phyloP scores from a whole-genome alignment of 23 tunicate genomes.

The Trididemnum miniatum region DNA sequence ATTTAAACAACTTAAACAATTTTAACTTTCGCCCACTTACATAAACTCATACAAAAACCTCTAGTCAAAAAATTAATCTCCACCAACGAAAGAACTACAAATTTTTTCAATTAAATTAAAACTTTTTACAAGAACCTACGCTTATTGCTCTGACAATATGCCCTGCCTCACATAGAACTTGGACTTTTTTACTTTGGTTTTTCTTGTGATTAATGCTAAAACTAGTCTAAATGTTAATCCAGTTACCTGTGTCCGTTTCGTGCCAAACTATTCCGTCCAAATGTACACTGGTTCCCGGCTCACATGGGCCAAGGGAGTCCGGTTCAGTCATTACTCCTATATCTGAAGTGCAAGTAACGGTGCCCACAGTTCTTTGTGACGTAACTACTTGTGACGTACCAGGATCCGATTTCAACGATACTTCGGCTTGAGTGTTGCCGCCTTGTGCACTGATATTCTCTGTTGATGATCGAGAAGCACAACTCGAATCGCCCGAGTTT shows the following conservation, averaged over 20 bases:
- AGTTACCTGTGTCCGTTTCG: slow-evolving; percentile 78
- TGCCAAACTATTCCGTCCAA: slow-evolving; percentile 89
- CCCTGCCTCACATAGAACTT: too few relatives aligned
- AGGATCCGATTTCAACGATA: neutral
- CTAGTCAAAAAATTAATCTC: too few relatives aligned
- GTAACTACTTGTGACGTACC: neutral
- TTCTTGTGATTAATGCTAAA: too few relatives aligned
- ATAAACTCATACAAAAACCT: too few relatives aligned
- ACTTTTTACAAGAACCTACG: too few relatives aligned
- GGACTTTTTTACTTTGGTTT: too few relatives aligned
- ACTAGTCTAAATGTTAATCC: too few relatives aligned
- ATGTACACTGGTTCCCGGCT: slow-evolving; percentile 74
- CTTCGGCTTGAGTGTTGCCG: neutral
- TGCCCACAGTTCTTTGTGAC: slow-evolving; percentile 51
- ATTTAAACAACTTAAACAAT: too few relatives aligned
- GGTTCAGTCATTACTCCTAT: slow-evolving; percentile 67
- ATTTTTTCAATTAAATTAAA: too few relatives aligned
- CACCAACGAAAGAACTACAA: too few relatives aligned
- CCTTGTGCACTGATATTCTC: neutral
- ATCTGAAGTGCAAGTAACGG: slow-evolving; percentile 50
- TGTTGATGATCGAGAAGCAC: neutral
- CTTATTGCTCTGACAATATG: too few relatives aligned
- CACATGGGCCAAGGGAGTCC: slow-evolving; percentile 78
- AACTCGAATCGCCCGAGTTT: neutral
- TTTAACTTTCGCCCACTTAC: too few relatives aligned